Base-by-base conservation (phyloP, 2,888 invertebrate species). In the Drosophila bunnanda region DNA sequence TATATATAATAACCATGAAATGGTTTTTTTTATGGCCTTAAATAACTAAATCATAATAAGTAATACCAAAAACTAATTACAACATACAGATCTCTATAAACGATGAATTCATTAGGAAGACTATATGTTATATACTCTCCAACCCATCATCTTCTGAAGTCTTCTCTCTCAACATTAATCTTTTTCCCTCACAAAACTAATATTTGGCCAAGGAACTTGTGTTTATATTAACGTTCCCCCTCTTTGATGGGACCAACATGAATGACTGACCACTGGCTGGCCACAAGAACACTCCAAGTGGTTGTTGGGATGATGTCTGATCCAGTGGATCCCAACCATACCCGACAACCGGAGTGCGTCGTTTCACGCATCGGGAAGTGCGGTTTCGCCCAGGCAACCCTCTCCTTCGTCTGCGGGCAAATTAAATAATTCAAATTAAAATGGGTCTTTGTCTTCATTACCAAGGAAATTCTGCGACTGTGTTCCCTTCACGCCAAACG, bases 371-470 rank as follows among this genome's bases (percentile, higher is more conserved):
- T 76, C 76, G 68, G 22, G 53, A 70, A 70, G 76, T 75, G 75
- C 58, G 66, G 76, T 71, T 77, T 80, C 4, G 76, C 74, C 22
- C 58, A 4, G n/a, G n/a, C 30, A 15, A 7, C 52, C 57, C 13
- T 15, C 65, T 20, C 44, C 66, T 36, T 43, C 44, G 44, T 54
- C 38, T 50, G 60, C 69, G 34, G 41, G 54, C 55, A 80, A 88
- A 78, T 88, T 80, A 84, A 89, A 88, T 77, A 76, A 89, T 84
- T 79, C 72, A 79, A 82, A 82, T 76, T 55, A 75, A 71, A 75
- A 71, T 69, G 75, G 61, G 60, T 55, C 68, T 68, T 64, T 59
- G 50, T 57, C 68, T 69, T 65, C 66, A 76, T 75, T 82, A 76
- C 77, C 65, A 59, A 67, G 66, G 50, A 74, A 77, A 78, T 83